Evolutionary conservation across 2,888 invertebrate species (phyloP).

Genomic region (Polia nebulosa): DNA sequence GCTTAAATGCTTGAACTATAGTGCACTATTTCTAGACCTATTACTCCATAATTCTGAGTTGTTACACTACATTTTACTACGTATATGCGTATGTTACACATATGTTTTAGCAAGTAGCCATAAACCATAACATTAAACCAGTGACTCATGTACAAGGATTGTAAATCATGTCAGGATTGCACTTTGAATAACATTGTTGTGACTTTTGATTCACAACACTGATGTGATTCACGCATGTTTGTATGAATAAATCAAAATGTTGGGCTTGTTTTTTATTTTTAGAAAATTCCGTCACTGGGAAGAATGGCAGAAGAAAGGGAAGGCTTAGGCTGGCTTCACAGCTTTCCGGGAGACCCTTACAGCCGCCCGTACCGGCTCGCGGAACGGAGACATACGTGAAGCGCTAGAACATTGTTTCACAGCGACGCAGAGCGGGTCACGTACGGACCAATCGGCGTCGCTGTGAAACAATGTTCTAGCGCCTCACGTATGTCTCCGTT

Average conservation of each 20-base stretch:
- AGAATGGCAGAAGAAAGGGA: neutral
- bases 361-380: too few species aligned
- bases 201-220: conserved; percentile 9
- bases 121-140: neutral
- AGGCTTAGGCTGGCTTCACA: too few species aligned
- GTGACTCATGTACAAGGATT: conserved; percentile 47
- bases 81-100: too few species aligned
- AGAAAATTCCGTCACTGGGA: neutral
- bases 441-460: too few species aligned
- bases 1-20: neutral
- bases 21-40: conserved; percentile 11
- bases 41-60: neutral
- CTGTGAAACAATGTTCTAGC: too few species aligned
- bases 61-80: too few species aligned
- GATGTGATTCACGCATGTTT: conserved; percentile 30
- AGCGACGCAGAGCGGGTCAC: too few species aligned
- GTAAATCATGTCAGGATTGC: conserved; percentile 10
- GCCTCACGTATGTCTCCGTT: too few species aligned
- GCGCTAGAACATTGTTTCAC: too few species aligned
- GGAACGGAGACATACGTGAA: too few species aligned
- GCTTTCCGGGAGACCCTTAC: too few species aligned
- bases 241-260: neutral
- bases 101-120: neutral
- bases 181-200: conserved; percentile 15
- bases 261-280: neutral